A percentile compares a stretch with the other conserved stretches of the same genome.
These are phyloP conservation scores for Brachyrhaphis roseni DNA, from an alignment of 2,797 vertebrate genomes.

Conservation along the genomic window DNA sequence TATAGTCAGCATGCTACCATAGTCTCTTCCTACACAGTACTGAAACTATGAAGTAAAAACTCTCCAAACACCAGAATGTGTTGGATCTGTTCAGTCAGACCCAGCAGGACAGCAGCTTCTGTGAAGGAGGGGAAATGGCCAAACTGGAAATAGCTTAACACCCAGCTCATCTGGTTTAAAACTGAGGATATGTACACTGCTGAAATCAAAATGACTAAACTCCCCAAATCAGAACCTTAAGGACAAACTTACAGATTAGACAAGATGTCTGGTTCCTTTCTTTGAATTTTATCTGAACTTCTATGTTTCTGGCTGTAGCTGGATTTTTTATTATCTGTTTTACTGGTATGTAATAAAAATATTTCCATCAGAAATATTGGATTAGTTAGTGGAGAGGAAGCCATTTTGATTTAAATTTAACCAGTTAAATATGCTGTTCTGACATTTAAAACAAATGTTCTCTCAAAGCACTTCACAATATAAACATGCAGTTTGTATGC, in stretches of 20 bases:
- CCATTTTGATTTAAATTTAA: neutral
- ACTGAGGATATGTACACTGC: neutral
- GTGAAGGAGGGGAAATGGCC: neutral
- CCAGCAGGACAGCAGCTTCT: neutral
- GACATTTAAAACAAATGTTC: neutral
- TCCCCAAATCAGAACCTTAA: neutral
- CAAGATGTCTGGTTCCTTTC: neutral
- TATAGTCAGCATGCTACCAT: neutral
- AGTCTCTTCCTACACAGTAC: neutral
- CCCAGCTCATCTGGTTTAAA: neutral
- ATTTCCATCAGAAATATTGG: neutral
- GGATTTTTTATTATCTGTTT: neutral
- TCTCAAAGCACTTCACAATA: neutral
- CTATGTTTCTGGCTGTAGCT: neutral
- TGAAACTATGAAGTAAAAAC: neutral
- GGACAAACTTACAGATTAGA: neutral
- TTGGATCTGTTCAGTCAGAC: neutral
- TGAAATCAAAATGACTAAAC: neutral
- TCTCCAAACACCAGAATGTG: neutral
- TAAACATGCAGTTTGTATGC: neutral
- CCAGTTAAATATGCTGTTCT: neutral
- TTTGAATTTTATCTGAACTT: neutral
- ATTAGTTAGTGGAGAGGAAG: neutral
- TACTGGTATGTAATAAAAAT: neutral
- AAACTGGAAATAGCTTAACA: neutral